These are phyloP conservation scores for Drosophila anomalata DNA, from an alignment of 2,888 invertebrate species.

Conservation along the genomic window DNA sequence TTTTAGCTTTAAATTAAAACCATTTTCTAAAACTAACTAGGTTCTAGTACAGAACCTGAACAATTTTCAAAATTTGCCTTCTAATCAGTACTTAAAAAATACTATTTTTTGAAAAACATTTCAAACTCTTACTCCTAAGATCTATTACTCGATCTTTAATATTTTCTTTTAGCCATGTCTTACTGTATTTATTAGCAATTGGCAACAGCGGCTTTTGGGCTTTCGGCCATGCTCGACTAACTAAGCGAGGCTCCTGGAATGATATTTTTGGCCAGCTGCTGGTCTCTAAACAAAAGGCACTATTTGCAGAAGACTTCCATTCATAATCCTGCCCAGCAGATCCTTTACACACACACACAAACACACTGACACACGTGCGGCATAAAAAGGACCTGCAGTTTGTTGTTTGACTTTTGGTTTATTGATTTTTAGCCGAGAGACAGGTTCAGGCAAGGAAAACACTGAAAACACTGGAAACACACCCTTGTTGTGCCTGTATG, in stretches of 20 bases:
- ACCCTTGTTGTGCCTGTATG: slow-evolving; percentile 31
- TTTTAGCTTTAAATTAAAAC: no score
- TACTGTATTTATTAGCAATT: slow-evolving; percentile 36
- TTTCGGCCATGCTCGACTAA: slow-evolving; percentile 43
- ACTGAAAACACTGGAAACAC: slow-evolving; percentile 29
- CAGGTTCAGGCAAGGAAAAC: slow-evolving; percentile 32
- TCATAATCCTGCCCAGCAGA: neutral
- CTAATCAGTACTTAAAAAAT: no score
- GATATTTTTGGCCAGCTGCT: slow-evolving; percentile 20
- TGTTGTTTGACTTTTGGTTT: slow-evolving; percentile 49
- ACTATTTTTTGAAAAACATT: no score
- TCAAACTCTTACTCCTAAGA: no score
- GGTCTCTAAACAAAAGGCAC: neutral
- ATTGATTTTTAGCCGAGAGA: slow-evolving; percentile 50
- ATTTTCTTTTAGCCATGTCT: slow-evolving; percentile 18
- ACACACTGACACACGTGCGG: slow-evolving; percentile 10
- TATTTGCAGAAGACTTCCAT: neutral
- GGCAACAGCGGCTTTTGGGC: slow-evolving; percentile 17
- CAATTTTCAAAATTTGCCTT: no score
- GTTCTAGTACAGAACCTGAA: no score
- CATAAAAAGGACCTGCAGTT: slow-evolving; percentile 26
- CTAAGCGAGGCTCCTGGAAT: slow-evolving; percentile 27
- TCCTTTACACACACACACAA: slow-evolving; percentile 8
- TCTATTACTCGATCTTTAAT: neutral
- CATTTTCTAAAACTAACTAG: no score